phyloP scores from a whole-genome alignment of 2,113 vertebrate genomes.

The Camarhynchus parvulus region DNA sequence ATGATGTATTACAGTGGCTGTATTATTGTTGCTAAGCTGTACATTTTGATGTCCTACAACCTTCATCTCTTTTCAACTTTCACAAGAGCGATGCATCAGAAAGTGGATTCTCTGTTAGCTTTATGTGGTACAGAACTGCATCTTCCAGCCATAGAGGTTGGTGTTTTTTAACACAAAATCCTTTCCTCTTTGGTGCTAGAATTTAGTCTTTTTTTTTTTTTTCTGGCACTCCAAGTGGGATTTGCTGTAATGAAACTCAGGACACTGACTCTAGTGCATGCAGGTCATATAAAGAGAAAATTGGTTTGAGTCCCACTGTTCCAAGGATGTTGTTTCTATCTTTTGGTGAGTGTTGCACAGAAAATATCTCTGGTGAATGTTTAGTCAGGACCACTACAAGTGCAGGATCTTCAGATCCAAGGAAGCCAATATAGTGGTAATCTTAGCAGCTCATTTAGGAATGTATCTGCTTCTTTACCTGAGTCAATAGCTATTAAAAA shows the following conservation, averaged over 20 bases:
- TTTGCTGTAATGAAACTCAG: neutral
- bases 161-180: neutral
- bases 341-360: neutral
- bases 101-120: neutral
- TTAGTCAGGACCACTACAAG: neutral
- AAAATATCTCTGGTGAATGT: neutral
- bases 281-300: neutral
- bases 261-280: neutral
- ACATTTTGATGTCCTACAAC: neutral
- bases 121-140: neutral
- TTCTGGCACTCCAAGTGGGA: neutral
- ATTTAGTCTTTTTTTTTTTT: neutral
- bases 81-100: neutral
- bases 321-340: neutral
- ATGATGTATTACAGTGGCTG: neutral
- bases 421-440: neutral
- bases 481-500: neutral
- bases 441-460: neutral
- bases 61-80: neutral
- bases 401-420: neutral
- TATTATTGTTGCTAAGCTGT: neutral
- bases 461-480: neutral
- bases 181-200: neutral
- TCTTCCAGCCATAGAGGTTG: neutral
- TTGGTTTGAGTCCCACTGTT: neutral